Percentiles rank a stretch among this genome's conserved stretches.
These are phyloP conservation scores for Sander vitreus DNA, from an alignment of 2,113 vertebrate species.

Conservation along the genomic window DNA sequence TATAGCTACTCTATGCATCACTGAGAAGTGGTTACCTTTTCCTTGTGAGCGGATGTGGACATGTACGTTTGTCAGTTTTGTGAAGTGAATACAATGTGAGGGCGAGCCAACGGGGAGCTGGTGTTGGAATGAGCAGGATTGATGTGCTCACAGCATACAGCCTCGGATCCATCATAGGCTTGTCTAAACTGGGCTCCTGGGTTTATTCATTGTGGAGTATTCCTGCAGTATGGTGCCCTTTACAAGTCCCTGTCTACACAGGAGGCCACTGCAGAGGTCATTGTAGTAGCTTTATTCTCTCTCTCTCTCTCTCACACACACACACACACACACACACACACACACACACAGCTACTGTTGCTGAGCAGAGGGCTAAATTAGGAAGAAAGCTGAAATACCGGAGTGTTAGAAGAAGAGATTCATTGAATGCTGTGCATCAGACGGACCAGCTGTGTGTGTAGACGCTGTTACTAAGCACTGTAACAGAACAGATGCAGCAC, in stretches of 20 bases:
- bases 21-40: conserved; percentile 10
- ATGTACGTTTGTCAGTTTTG: conserved; percentile 49
- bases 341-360: conserved; percentile 32
- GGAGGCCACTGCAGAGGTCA: conserved; percentile 57
- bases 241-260: conserved; percentile 49
- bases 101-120: conserved; percentile 76
- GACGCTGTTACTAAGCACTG: conserved; percentile 35
- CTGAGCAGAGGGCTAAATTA: conserved; percentile 69
- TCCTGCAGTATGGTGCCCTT: conserved; percentile 62
- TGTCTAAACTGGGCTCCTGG: conserved; percentile 57
- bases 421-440: conserved; percentile 44
- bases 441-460: conserved; percentile 63
- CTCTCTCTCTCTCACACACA: too few relatives aligned
- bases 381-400: conserved; percentile 51
- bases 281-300: conserved; percentile 36
- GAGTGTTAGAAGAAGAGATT: conserved; percentile 34
- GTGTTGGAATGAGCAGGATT: conserved; percentile 73
- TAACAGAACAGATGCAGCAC: conserved; percentile 57
- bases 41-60: conserved; percentile 48
- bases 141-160: conserved; percentile 73
- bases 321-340: background rate
- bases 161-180: conserved; percentile 67
- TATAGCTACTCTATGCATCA: background rate
- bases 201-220: conserved; percentile 45
- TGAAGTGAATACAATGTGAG: conserved; percentile 71